Conservation (phyloP, 30 jellyfish, hydroid and myxozoan genomes). For the Sanderia malayensis region DNA sequence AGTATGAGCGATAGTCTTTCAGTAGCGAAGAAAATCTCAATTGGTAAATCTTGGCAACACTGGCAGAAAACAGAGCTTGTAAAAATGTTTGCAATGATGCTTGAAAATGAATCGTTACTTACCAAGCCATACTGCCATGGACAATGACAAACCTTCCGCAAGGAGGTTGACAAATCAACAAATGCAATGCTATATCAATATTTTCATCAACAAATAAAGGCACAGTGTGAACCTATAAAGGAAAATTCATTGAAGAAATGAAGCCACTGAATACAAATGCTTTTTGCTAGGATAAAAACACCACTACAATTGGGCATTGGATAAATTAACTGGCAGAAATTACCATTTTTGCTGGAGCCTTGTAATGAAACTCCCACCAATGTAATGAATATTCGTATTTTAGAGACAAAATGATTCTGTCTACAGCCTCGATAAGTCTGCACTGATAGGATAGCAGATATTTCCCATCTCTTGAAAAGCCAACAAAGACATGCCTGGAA, state of each 20-base stretch:
- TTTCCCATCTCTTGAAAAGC: constrained; percentile 89
- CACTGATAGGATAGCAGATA: constrained; percentile 72
- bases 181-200: constrained; percentile 53
- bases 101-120: no score
- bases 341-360: constrained; percentile 69
- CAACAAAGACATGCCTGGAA: constrained; percentile 73
- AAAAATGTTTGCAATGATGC: not conserved
- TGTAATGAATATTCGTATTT: constrained; percentile 56
- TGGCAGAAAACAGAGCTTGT: no score
- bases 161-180: constrained; percentile 74
- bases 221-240: constrained; percentile 63
- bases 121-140: constrained; percentile 63
- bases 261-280: not conserved
- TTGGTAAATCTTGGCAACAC: not conserved
- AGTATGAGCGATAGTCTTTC: not conserved
- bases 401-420: constrained; percentile 19
- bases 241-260: not conserved
- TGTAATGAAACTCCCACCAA: constrained; percentile 82
- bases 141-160: constrained; percentile 59
- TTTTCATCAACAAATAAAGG: constrained; percentile 71
- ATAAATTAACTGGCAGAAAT: not conserved
- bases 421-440: constrained; percentile 42
- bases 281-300: not conserved
- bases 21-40: constrained; percentile 3
- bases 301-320: not conserved